Percentiles rank a stretch among this genome's conserved stretches.
Evolutionary conservation across 1,140 invertebrate genomes (phyloP).

Genomic region (Caenorhabditis latens): DNA sequence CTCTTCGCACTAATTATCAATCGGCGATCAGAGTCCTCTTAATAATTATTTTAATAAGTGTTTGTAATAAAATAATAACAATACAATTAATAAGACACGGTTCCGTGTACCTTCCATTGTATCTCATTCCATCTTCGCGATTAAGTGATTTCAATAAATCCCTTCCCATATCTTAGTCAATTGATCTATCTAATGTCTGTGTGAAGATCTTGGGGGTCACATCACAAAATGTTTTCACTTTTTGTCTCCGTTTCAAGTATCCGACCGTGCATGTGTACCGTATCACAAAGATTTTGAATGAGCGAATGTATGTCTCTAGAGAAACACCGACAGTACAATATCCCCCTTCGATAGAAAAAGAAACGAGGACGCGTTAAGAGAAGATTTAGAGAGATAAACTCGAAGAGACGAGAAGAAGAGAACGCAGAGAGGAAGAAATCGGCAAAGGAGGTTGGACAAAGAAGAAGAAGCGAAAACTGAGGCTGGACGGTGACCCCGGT

Average conservation of each 20-base stretch:
- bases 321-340: not conserved
- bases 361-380: conserved; percentile 11
- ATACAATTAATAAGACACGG: conserved; percentile 52
- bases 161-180: not conserved
- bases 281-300: conserved; percentile 31
- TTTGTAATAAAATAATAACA: conserved; percentile 6
- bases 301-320: conserved; percentile 38
- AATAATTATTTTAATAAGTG: conserved; percentile 20
- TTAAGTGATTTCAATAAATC: not conserved
- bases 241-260: conserved; percentile 12
- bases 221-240: not conserved
- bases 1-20: not conserved
- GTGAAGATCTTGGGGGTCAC: not conserved
- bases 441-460: conserved; percentile 49
- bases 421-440: conserved; percentile 32
- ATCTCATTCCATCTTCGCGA: conserved; percentile 3
- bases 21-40: not conserved
- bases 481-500: conserved; percentile 36
- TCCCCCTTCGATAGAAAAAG: not conserved
- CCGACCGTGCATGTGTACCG: conserved; percentile 14
- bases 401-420: conserved; percentile 42
- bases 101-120: conserved; percentile 51
- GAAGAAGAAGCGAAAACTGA: conserved; percentile 44
- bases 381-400: conserved; percentile 50
- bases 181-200: not conserved